Base-by-base conservation (phyloP, 2,888 invertebrate genomes). In the Diarsia mendica region DNA sequence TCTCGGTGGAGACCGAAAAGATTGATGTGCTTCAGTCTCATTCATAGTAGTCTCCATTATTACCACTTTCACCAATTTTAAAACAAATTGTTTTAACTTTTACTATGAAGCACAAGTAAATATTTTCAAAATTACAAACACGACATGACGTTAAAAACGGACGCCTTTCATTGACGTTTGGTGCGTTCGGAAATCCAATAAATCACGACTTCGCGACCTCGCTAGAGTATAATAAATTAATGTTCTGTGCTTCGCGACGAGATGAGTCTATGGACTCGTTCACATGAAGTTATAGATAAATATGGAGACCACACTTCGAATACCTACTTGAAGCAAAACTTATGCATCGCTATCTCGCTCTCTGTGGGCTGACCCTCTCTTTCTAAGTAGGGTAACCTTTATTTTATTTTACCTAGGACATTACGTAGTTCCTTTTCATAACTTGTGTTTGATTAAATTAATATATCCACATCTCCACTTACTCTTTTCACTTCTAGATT, bases 1-100 rank as follows among this genome's bases (percentile, higher is more conserved):
- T 67, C 93, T 90, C 23, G 96, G 96, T 55, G 96, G 96, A 20
- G 95, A 95, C 23, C 90, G 90, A 88, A 95, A 92, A 28, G 93
- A 89, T 82, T 93, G 91, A 63, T 94, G 91, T 33, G 79, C 83
- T 80, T 93, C 94, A 69, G 83, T 90, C 82, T 94, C 93, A 73
- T 85, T 91, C 6, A 87, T 82, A 20, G 94, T 93, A 87, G 89
- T 93, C 78, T 96, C 95, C 96, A 96, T 96, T 81, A 72, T 85
- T 13, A 48, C 23, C 71, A 70, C 76, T 72, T 74, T 70, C 58
- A 77, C 63, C 55, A 73, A 61, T 70, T 61, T 67, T 11, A 15
- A 61, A 67, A 75, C 46, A 11, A 58, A 67, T 74, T 55, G n/a
- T 53, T 72, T 78, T 4, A 63, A 71, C 20, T 73, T 58, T 11